Conservation (phyloP, 2,113 vertebrate genomes). For the Loxodonta africana region DNA sequence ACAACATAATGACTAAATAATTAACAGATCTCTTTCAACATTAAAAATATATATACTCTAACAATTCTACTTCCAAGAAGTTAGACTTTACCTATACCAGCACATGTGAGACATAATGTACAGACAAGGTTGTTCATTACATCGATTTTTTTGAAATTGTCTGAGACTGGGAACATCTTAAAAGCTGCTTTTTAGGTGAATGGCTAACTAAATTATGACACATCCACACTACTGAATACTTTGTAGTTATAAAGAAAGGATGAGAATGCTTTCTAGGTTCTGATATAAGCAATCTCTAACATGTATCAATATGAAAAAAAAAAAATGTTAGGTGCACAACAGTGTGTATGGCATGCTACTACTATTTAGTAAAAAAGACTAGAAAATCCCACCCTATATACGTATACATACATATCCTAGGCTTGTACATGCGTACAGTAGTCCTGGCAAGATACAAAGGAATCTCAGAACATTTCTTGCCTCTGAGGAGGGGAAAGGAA, state of each 20-base stretch:
- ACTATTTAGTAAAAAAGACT: not conserved
- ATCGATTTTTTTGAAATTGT: constrained; percentile 27
- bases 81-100: not conserved
- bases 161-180: not conserved
- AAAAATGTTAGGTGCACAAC: not conserved
- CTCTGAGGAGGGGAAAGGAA: not conserved
- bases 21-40: not conserved
- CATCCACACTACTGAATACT: not conserved
- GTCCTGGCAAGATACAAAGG: constrained; percentile 15
- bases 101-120: constrained; percentile 1
- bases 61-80: not conserved
- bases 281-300: constrained; percentile 9
- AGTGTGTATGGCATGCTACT: not conserved
- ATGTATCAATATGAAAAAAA: not conserved
- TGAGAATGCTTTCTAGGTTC: not conserved
- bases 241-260: not conserved
- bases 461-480: not conserved
- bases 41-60: not conserved
- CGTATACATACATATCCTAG: not conserved
- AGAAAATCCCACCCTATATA: not conserved
- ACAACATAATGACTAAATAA: not conserved
- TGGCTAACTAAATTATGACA: not conserved
- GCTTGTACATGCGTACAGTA: not conserved
- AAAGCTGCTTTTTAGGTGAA: constrained; percentile 31
- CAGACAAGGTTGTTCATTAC: not conserved